Percentiles rank a stretch among this genome's conserved stretches.
These are phyloP conservation scores for Vultur gryphus DNA, from an alignment of 2,797 vertebrate genomes.

Conservation along the genomic window DNA sequence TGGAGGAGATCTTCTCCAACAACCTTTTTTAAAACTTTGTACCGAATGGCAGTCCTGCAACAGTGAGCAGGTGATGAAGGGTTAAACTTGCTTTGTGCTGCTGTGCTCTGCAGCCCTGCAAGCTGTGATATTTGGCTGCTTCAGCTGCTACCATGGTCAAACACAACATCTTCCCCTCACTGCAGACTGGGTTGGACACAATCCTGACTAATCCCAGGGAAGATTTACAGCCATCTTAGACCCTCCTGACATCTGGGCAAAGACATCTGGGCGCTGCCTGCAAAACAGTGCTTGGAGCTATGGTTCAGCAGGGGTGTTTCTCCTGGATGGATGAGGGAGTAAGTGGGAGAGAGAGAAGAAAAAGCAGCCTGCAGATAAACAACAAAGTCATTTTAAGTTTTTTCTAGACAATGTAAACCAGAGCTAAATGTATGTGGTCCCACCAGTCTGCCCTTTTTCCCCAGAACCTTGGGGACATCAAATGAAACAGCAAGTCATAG, in stretches of 20 bases:
- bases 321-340: neutral
- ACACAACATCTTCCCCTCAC: neutral
- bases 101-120: neutral
- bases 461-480: neutral
- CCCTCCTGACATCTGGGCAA: neutral
- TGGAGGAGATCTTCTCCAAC: neutral
- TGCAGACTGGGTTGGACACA: neutral
- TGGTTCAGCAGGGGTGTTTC: neutral
- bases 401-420: neutral
- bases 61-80: neutral
- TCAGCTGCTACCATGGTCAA: neutral
- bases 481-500: neutral
- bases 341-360: neutral
- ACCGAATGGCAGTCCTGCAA: neutral
- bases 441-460: neutral
- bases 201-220: neutral
- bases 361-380: neutral
- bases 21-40: neutral
- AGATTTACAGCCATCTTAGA: neutral
- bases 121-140: constrained; percentile 5
- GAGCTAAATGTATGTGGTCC: neutral
- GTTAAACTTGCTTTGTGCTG: neutral
- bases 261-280: neutral
- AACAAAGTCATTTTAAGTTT: neutral
- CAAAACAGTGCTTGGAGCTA: neutral